A percentile compares a stretch with the other conserved stretches of the same genome.
Conservation (phyloP, 2,113 vertebrate species). For the Onychostruthus taczanowskii region DNA sequence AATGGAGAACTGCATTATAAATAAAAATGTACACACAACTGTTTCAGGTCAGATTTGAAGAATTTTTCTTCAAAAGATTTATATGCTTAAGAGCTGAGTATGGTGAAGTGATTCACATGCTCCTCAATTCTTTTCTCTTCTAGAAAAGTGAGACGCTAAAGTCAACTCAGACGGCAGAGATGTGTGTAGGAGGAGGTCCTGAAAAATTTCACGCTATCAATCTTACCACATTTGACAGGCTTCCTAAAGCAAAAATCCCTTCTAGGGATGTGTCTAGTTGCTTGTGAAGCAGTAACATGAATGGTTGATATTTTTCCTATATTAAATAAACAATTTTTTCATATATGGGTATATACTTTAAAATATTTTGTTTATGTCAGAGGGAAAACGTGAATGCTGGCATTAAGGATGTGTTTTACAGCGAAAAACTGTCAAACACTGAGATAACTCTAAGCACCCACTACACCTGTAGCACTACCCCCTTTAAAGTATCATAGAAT, state of each 20-base stretch:
- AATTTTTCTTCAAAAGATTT: slow-evolving; percentile 24
- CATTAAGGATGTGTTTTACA: background rate
- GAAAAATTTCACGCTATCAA: background rate
- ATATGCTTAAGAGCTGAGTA: background rate
- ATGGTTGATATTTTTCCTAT: background rate
- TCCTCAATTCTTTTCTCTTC: background rate
- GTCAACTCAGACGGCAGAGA: background rate
- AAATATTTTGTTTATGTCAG: background rate
- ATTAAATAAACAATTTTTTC: background rate
- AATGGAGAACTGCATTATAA: slow-evolving; percentile 38
- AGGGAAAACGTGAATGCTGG: background rate
- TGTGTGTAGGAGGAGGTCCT: background rate
- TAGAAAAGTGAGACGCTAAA: slow-evolving; percentile 28
- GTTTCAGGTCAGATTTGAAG: slow-evolving; percentile 33
- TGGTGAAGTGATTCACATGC: slow-evolving; percentile 4
- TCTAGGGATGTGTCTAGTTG: too few relatives aligned
- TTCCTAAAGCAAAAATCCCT: background rate
- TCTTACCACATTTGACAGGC: background rate
- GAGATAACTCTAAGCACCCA: background rate
- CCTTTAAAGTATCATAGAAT: background rate
- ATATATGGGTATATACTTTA: background rate
- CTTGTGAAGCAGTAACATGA: background rate
- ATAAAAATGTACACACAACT: background rate
- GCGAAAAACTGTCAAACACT: background rate
- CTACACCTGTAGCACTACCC: background rate